These are phyloP conservation scores for Polymixis flavicincta DNA, from an alignment of 2,888 invertebrate genomes.

Conservation along the genomic window DNA sequence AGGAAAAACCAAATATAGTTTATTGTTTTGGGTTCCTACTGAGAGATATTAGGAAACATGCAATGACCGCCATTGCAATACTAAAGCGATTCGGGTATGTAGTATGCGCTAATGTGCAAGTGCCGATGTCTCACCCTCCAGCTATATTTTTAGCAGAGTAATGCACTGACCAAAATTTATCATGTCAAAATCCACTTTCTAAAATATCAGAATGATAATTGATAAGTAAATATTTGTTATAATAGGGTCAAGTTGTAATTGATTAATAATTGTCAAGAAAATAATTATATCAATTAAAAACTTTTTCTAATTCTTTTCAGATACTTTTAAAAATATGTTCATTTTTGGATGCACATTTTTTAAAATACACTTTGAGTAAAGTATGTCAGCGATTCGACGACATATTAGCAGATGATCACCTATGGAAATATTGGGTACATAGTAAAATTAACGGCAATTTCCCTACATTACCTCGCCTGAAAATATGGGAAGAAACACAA, in stretches of 20 bases:
- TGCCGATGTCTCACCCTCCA: not conserved
- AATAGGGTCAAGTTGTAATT: not conserved
- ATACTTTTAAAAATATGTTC: constrained; percentile 91
- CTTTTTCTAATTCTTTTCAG: constrained; percentile 78
- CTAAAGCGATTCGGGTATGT: not conserved
- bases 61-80: not conserved
- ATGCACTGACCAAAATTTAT: not conserved
- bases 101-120: not conserved
- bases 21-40: not conserved
- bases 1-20: not conserved
- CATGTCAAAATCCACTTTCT: not conserved
- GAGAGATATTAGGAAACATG: not conserved
- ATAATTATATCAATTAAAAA: not conserved
- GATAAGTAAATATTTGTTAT: not conserved
- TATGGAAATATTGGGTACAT: constrained; percentile 90
- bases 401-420: constrained; percentile 89
- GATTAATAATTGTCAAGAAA: not conserved
- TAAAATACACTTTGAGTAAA: constrained; percentile 88
- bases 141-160: not conserved
- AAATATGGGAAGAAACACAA: constrained; percentile 81
- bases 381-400: constrained; percentile 90
- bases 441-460: constrained; percentile 82
- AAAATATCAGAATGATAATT: not conserved
- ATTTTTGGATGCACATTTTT: constrained; percentile 89
- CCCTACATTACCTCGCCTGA: constrained; percentile 82